phyloP scores from a whole-genome alignment of 1,140 invertebrate species.

The Drosophila pruinosa region DNA sequence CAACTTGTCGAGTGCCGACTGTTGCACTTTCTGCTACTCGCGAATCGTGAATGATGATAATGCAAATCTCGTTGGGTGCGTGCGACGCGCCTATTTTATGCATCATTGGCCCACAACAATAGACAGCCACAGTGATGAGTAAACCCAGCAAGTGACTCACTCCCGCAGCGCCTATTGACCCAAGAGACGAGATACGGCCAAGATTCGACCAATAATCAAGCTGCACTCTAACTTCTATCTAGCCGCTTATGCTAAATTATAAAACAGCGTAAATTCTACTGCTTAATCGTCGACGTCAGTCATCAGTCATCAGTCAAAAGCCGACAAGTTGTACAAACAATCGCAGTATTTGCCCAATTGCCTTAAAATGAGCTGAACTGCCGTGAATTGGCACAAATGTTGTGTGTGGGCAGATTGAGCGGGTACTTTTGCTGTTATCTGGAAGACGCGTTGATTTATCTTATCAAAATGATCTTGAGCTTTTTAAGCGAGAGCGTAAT shows the following conservation, averaged over 20 bases:
- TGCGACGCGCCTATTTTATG: slow-evolving; percentile 51
- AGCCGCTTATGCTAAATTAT: background rate
- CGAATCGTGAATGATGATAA: slow-evolving; percentile 46
- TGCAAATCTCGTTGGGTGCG: slow-evolving; percentile 53
- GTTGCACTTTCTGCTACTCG: slow-evolving; percentile 5
- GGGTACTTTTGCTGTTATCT: slow-evolving; percentile 26
- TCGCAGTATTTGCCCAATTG: slow-evolving; percentile 1
- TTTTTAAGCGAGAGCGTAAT: background rate
- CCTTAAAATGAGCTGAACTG: slow-evolving; percentile 53
- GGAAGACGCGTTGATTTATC: slow-evolving; percentile 54
- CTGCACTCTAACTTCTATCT: slow-evolving; percentile 2
- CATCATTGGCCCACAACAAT: slow-evolving; percentile 57
- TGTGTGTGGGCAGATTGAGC: background rate
- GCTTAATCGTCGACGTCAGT: background rate
- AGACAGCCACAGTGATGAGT: slow-evolving; percentile 35
- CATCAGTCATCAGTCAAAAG: slow-evolving; percentile 2
- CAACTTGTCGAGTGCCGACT: background rate
- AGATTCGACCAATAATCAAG: background rate
- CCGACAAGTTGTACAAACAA: background rate
- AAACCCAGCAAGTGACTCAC: slow-evolving; percentile 35
- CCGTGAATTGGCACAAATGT: slow-evolving; percentile 60
- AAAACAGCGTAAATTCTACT: background rate
- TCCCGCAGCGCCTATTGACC: slow-evolving; percentile 44
- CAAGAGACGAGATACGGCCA: slow-evolving; percentile 8
- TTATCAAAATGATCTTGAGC: slow-evolving; percentile 76